These are phyloP conservation scores for Calameuta pallipes DNA, from an alignment of 2,888 invertebrate species.

Conservation along the genomic window DNA sequence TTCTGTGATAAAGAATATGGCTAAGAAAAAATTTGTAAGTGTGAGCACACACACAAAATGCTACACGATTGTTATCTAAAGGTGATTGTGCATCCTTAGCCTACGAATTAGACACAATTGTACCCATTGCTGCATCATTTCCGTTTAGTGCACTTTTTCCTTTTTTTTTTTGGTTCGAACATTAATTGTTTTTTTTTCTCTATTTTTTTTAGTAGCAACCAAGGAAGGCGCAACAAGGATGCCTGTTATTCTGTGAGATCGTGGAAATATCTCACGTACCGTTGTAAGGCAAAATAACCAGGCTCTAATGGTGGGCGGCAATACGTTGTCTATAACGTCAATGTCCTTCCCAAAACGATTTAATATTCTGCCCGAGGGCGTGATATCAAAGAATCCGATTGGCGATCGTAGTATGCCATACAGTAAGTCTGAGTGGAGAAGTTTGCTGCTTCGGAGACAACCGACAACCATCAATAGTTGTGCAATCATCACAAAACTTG, in stretches of 20 bases:
- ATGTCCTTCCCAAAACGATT: constrained; percentile 83
- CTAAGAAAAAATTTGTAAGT: not conserved
- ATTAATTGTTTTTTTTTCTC: not conserved
- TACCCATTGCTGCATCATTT: constrained; percentile 50
- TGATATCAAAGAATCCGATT: constrained; percentile 82
- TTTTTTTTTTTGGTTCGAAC: not conserved
- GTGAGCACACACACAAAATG: not conserved
- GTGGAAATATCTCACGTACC: constrained; percentile 56
- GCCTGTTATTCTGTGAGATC: constrained; percentile 25
- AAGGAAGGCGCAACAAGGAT: not conserved
- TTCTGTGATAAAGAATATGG: not conserved
- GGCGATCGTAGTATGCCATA: constrained; percentile 76
- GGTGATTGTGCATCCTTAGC: not conserved
- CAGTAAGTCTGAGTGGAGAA: constrained; percentile 76
- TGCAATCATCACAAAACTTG: constrained; percentile 56
- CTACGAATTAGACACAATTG: constrained; percentile 31
- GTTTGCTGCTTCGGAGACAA: constrained; percentile 62
- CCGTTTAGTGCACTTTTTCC: constrained; percentile 4
- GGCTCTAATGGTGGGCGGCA: constrained; percentile 78
- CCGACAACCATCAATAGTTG: constrained; percentile 59
- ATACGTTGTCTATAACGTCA: constrained; percentile 77
- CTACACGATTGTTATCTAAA: not conserved
- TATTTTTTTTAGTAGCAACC: not conserved
- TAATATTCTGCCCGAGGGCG: constrained; percentile 82
- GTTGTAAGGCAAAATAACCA: constrained; percentile 68